Evolutionary conservation across 1,140 invertebrate species (phyloP).

Genomic region (Drosophila parvula): DNA sequence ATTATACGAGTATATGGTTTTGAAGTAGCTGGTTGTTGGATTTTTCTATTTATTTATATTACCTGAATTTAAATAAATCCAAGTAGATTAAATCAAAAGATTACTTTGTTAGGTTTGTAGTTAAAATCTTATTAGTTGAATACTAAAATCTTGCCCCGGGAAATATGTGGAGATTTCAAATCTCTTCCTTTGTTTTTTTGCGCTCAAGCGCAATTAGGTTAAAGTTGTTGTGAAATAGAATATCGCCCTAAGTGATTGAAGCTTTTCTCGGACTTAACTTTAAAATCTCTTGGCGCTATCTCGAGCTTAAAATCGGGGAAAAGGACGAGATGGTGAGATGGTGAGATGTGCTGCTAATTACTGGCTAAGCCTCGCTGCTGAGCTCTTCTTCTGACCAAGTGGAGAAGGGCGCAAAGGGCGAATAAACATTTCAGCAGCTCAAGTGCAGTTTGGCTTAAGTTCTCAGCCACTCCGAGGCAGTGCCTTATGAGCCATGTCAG

Average conservation of each 20-base stretch:
- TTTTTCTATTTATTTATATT: too few species aligned
- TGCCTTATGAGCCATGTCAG: slow-evolving; percentile 54
- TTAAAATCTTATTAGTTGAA: too few species aligned
- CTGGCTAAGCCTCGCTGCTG: slow-evolving; percentile 22
- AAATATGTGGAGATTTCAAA: too few species aligned
- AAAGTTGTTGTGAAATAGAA: background rate
- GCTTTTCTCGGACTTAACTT: slow-evolving; percentile 4
- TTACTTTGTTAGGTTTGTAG: too few species aligned
- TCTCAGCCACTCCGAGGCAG: slow-evolving; percentile 5
- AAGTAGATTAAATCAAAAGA: background rate
- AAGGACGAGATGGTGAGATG: background rate
- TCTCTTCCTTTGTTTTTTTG: background rate
- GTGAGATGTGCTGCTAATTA: slow-evolving; percentile 42
- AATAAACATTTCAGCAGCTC: slow-evolving; percentile 32
- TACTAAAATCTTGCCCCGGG: too few species aligned
- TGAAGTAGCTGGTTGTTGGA: too few species aligned
- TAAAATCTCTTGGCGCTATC: slow-evolving; percentile 4
- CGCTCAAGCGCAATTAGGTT: background rate
- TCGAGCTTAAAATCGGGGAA: slow-evolving; percentile 1
- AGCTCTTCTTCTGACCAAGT: slow-evolving; percentile 15
- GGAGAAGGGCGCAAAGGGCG: slow-evolving; percentile 5
- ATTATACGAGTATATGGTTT: too few species aligned
- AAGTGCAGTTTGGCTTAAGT: slow-evolving; percentile 34
- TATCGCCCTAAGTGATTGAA: background rate
- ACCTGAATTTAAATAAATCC: too few species aligned